Conservation (phyloP, 2,113 vertebrate species). For the Erpornis zantholeuca region DNA sequence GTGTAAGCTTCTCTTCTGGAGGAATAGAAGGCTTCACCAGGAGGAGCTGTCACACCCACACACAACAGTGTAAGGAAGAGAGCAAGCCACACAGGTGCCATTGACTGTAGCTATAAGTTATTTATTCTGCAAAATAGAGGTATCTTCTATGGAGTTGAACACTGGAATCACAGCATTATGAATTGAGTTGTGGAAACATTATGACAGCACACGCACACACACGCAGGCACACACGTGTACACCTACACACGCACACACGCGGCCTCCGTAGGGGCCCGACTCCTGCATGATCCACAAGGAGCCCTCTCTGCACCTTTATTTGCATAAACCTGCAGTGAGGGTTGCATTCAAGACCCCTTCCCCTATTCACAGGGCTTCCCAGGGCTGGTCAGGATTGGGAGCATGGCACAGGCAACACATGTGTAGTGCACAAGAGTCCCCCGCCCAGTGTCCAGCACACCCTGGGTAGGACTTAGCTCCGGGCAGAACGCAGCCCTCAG, state of each 20-base stretch:
- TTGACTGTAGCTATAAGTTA: slow-evolving; percentile 61
- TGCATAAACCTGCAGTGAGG: not conserved
- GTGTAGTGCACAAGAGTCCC: not conserved
- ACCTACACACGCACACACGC: not conserved
- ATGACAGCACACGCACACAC: slow-evolving; percentile 24
- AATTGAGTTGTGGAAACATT: slow-evolving; percentile 45
- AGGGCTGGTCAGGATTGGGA: not conserved
- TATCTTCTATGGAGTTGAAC: slow-evolving; percentile 59
- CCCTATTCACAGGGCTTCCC: not conserved
- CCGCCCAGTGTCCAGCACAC: not conserved
- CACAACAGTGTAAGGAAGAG: not conserved
- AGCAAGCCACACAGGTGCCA: not conserved
- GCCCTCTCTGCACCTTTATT: not conserved
- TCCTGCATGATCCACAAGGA: not conserved
- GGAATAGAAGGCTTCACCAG: not conserved
- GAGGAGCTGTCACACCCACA: not conserved
- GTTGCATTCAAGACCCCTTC: not conserved
- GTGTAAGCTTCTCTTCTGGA: not conserved
- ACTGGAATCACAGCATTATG: slow-evolving; percentile 52
- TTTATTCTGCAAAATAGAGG: slow-evolving; percentile 73
- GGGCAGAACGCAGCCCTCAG: not conserved
- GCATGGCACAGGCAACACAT: not conserved
- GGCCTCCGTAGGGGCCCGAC: not conserved
- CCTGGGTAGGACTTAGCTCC: not conserved
- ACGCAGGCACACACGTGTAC: not conserved